Conservation (phyloP, 2,797 vertebrate genomes). For the Neosalanx taihuensis region DNA sequence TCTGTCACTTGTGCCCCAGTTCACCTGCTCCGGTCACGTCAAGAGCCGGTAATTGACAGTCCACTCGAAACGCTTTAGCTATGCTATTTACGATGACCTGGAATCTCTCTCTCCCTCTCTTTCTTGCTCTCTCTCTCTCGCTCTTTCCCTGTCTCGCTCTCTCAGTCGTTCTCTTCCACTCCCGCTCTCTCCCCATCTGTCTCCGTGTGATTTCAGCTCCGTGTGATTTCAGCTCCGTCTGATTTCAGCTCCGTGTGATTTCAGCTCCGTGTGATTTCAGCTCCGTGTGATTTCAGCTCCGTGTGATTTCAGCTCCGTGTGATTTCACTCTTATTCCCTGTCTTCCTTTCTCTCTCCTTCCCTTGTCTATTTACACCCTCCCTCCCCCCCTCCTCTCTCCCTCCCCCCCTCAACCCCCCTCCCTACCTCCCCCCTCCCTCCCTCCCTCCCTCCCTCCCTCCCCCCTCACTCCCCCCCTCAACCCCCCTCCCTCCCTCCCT, state of each 20-base stretch:
- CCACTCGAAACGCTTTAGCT: conserved; percentile 31
- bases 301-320: conserved; percentile 28
- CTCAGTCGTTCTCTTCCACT: no score
- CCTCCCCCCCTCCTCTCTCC: conserved; percentile 31
- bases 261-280: no score
- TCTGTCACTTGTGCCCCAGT: conserved; percentile 51
- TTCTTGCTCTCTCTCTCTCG: no score
- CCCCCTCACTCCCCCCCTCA: conserved; percentile 50
- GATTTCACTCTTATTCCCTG: not conserved
- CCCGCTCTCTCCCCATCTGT: not conserved
- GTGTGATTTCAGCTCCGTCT: no score
- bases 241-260: no score
- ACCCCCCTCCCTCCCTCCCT: no score
- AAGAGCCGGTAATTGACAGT: no score
- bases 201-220: no score
- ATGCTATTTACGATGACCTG: conserved; percentile 53
- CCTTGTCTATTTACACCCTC: conserved; percentile 15
- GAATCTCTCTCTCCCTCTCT: not conserved
- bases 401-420: no score
- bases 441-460: conserved; percentile 29
- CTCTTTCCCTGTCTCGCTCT: no score
- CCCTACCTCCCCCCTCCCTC: conserved; percentile 47
- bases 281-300: no score
- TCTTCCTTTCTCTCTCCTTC: conserved; percentile 20
- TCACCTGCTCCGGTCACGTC: conserved; percentile 58